Evolutionary conservation across 2,113 vertebrate genomes (phyloP).

Genomic region (Oncorhynchus clarkii): DNA sequence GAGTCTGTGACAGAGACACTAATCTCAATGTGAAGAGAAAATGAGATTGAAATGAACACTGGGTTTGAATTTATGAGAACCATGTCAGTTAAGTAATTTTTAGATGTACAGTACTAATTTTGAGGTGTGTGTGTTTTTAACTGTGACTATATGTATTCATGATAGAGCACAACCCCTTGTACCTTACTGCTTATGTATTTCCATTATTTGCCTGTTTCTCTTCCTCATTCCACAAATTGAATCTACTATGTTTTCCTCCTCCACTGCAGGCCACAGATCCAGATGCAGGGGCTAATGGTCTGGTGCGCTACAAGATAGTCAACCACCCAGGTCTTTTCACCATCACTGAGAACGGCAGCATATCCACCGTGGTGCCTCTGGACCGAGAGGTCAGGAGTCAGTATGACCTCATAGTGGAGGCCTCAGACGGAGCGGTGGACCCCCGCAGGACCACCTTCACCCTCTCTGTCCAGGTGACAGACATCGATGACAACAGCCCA

Average conservation of each 20-base stretch:
- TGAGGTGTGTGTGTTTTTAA: too few relatives aligned
- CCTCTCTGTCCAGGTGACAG: slow-evolving; percentile 79
- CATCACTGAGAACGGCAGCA: slow-evolving; percentile 87
- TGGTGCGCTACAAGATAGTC: slow-evolving; percentile 85
- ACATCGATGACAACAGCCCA: slow-evolving; percentile 95
- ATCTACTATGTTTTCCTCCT: neutral
- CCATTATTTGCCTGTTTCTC: too few relatives aligned
- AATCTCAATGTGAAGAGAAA: slow-evolving; percentile 3
- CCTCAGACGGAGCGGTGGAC: slow-evolving; percentile 86
- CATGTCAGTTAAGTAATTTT: neutral
- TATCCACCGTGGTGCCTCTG: slow-evolving; percentile 86
- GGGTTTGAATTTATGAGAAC: neutral
- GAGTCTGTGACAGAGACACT: slow-evolving; percentile 19
- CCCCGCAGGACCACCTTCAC: slow-evolving; percentile 81
- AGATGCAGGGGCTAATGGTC: slow-evolving; percentile 87
- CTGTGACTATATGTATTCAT: too few relatives aligned
- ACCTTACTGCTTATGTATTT: too few relatives aligned
- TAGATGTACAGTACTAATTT: neutral
- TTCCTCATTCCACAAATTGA: too few relatives aligned
- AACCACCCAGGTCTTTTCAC: slow-evolving; percentile 84
- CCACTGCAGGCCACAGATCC: slow-evolving; percentile 86
- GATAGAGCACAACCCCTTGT: too few relatives aligned
- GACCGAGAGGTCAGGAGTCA: slow-evolving; percentile 81
- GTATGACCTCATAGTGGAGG: slow-evolving; percentile 87
- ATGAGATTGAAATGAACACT: slow-evolving; percentile 1